phyloP scores from a whole-genome alignment of 2,113 vertebrate genomes.

The Periophthalmodon schlosseri region DNA sequence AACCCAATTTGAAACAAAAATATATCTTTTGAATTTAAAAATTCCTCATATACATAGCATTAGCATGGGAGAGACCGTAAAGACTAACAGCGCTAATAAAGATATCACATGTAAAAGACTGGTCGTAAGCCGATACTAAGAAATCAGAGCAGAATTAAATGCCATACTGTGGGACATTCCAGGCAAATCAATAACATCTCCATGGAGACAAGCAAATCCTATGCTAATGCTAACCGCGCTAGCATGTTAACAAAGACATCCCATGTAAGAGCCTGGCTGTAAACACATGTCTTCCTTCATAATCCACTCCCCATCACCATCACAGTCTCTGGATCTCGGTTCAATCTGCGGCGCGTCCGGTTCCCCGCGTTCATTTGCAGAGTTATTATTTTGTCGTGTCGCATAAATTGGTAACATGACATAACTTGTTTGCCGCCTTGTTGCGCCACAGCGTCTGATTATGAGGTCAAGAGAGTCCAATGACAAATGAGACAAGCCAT shows the following conservation, averaged over 20 bases:
- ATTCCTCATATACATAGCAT: too few species aligned
- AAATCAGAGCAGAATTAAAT: too few species aligned
- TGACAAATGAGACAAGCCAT: slow-evolving; percentile 61
- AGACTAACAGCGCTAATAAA: too few species aligned
- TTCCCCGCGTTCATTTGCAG: slow-evolving; percentile 70
- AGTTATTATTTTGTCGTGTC: slow-evolving; percentile 78
- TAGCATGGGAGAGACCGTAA: too few species aligned
- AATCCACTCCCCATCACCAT: slow-evolving; percentile 69
- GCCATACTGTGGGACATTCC: too few species aligned
- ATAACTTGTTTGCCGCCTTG: slow-evolving; percentile 69
- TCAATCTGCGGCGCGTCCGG: slow-evolving; percentile 68
- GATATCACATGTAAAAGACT: slow-evolving; percentile 53
- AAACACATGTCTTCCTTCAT: slow-evolving; percentile 69
- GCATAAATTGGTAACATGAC: slow-evolving; percentile 77
- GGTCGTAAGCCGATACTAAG: slow-evolving; percentile 44
- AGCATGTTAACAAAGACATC: slow-evolving; percentile 33
- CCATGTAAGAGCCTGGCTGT: slow-evolving; percentile 61
- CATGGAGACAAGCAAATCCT: not conserved
- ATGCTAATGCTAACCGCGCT: slow-evolving; percentile 2
- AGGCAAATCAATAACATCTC: too few species aligned
- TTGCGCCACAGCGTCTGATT: slow-evolving; percentile 62
- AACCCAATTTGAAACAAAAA: too few species aligned
- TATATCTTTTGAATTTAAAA: too few species aligned
- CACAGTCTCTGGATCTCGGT: slow-evolving; percentile 58
- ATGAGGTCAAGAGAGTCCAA: slow-evolving; percentile 68